Percentiles rank a stretch among this genome's conserved stretches.
Conservation (phyloP, 2,113 vertebrate genomes). For the Noturus placidus region DNA sequence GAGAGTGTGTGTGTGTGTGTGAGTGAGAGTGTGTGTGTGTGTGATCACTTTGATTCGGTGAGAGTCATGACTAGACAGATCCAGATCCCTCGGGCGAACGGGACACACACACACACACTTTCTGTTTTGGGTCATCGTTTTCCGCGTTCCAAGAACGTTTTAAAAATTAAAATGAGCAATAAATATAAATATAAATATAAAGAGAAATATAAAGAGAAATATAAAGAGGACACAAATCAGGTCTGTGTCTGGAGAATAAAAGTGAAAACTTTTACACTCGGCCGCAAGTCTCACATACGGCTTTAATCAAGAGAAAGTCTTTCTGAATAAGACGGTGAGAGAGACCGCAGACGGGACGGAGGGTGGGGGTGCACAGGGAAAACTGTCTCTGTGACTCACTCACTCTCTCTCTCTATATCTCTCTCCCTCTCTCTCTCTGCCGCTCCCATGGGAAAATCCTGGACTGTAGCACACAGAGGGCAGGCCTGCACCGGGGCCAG, state of each 20-base stretch:
- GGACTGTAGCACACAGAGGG: constrained; percentile 16
- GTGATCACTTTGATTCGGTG: neutral
- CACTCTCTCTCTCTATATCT: neutral
- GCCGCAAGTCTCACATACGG: neutral
- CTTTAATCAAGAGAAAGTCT: constrained; percentile 20
- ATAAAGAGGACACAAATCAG: neutral
- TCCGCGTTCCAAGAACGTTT: neutral
- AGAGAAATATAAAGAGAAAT: no score
- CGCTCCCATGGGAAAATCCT: constrained; percentile 27
- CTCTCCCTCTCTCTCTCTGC: neutral
- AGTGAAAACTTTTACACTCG: neutral
- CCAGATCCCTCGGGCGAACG: constrained; percentile 3
- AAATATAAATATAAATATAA: neutral
- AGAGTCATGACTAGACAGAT: constrained; percentile 35
- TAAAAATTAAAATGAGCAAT: neutral
- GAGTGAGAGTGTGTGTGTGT: neutral
- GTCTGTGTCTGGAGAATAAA: neutral
- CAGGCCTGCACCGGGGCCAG: neutral
- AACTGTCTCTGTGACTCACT: neutral
- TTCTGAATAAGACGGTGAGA: constrained; percentile 16
- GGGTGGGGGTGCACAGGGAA: neutral
- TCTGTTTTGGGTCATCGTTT: neutral
- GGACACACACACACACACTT: neutral
- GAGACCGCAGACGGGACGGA: neutral
- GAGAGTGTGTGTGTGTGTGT: neutral